Evolutionary conservation across 2,888 invertebrate genomes (phyloP).

Genomic region (Bursaphelenchus okinawaensis): DNA sequence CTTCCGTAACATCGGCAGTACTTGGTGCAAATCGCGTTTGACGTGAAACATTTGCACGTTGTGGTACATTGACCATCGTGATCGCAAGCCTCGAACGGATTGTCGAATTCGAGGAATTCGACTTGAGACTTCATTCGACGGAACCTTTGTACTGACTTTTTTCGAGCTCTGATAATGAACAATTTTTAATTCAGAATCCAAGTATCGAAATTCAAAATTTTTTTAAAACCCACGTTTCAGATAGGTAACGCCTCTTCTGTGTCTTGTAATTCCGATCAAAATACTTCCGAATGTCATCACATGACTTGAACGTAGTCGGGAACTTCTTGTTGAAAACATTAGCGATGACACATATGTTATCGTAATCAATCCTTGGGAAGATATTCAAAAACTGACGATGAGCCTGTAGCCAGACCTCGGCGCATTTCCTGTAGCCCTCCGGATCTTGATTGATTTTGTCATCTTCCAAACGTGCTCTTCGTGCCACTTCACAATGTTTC

Average conservation of each 20-base stretch:
- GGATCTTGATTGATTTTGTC: neutral
- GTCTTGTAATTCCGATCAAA: neutral
- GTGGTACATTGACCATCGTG: neutral
- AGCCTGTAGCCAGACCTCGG: neutral
- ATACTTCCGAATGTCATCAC: neutral
- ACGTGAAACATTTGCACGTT: neutral
- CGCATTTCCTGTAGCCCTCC: neutral
- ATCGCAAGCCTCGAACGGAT: neutral
- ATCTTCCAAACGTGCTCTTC: neutral
- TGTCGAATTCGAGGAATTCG: neutral
- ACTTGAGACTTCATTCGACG: neutral
- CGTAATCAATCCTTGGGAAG: neutral
- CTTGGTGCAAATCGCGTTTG: constrained; percentile 73
- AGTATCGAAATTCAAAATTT: neutral
- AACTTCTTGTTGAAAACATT: neutral
- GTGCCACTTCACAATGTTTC: neutral
- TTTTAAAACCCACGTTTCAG: too few species aligned
- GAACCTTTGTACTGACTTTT: neutral
- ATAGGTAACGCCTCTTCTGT: too few species aligned
- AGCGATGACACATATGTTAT: neutral
- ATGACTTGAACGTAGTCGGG: neutral
- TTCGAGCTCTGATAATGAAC: neutral
- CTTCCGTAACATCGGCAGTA: constrained; percentile 85
- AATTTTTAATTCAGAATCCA: neutral
- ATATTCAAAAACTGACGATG: neutral